A percentile compares a stretch with the other conserved stretches of the same genome.
phyloP scores from a whole-genome alignment of 2,888 invertebrate genomes.

The Epinotia nisella region DNA sequence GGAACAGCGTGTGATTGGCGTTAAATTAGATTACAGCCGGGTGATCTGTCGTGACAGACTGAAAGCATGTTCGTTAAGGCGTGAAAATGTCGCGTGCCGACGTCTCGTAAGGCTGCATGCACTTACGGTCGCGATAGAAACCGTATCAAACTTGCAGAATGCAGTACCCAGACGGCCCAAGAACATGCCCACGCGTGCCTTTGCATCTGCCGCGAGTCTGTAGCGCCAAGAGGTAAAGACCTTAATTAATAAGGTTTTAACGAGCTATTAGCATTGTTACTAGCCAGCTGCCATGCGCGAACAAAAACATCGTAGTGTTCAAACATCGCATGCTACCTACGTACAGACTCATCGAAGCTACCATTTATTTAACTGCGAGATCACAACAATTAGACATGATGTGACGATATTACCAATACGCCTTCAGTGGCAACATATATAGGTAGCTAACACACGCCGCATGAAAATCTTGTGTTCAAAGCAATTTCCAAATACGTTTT shows the following conservation, averaged over 20 bases:
- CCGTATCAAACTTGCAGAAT: constrained; percentile 60
- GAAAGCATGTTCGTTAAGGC: constrained; percentile 61
- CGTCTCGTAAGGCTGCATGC: constrained; percentile 64
- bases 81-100: constrained; percentile 71
- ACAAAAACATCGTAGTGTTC: constrained; percentile 7
- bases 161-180: constrained; percentile 11
- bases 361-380: constrained; percentile 12
- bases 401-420: constrained; percentile 27
- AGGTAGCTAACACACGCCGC: constrained; percentile 14
- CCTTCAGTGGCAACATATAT: constrained; percentile 32
- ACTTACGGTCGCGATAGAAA: constrained; percentile 59
- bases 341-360: constrained; percentile 4
- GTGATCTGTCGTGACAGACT: constrained; percentile 52
- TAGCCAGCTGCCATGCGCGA: constrained; percentile 24
- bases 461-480: constrained; percentile 34
- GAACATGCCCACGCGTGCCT: constrained; percentile 16
- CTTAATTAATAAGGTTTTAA: constrained; percentile 37
- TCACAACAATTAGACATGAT: constrained; percentile 18
- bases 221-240: constrained; percentile 18
- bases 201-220: constrained; percentile 39
- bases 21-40: constrained; percentile 25
- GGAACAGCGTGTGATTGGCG: constrained; percentile 28
- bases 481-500: constrained; percentile 62
- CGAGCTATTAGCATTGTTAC: constrained; percentile 15
- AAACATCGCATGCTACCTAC: background rate